A percentile compares a stretch with the other conserved stretches of the same genome.
Evolutionary conservation across 2,797 vertebrate genomes (phyloP).

Genomic region (Sphenodon punctatus): DNA sequence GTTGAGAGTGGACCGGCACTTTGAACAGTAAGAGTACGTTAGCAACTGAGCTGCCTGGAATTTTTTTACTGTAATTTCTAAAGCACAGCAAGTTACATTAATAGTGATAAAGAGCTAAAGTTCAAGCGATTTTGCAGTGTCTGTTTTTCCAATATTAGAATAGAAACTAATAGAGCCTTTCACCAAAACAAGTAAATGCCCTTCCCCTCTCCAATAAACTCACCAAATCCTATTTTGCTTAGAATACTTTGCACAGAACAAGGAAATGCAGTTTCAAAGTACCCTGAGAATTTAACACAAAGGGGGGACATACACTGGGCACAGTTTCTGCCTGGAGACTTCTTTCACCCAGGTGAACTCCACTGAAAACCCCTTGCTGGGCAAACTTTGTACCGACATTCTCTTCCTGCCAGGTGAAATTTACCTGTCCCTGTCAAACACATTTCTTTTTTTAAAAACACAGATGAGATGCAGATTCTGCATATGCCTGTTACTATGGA

Average conservation of each 20-base stretch:
- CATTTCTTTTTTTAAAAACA: not conserved
- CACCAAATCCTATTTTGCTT: not conserved
- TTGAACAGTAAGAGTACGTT: not conserved
- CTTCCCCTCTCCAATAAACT: too few species aligned
- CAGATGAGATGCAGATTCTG: not conserved
- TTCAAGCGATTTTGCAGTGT: not conserved
- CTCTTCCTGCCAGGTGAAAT: not conserved
- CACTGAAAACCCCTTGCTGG: not conserved
- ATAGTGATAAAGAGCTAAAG: not conserved
- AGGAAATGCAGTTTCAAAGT: not conserved
- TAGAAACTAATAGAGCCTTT: not conserved
- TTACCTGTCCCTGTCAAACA: not conserved
- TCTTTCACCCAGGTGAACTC: not conserved
- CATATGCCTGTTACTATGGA: not conserved
- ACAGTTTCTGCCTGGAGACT: not conserved
- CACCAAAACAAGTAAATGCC: too few species aligned
- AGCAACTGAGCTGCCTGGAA: constrained; percentile 14
- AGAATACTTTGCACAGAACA: not conserved
- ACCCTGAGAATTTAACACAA: not conserved
- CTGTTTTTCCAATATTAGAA: not conserved
- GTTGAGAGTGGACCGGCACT: not conserved
- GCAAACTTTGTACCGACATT: not conserved
- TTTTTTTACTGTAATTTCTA: not conserved
- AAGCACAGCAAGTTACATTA: not conserved
- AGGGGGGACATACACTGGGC: not conserved